Evolutionary conservation across 2,888 invertebrate species (phyloP).

Genomic region (Phengaris arion): DNA sequence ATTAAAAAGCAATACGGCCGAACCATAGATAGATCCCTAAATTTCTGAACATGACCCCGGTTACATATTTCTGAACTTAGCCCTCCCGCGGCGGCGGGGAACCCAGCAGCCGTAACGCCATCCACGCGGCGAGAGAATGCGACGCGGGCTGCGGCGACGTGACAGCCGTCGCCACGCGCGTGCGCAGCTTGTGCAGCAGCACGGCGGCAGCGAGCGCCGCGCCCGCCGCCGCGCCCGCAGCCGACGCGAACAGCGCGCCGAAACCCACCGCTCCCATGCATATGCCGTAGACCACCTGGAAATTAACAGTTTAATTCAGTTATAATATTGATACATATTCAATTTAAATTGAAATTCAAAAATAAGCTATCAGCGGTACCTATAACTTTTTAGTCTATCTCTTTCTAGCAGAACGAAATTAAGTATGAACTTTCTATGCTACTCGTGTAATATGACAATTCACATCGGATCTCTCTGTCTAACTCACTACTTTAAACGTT

Average conservation of each 20-base stretch:
- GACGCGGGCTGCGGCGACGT: constrained; percentile 76
- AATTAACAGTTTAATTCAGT: constrained; percentile 1
- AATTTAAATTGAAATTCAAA: no score
- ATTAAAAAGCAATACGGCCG: no score
- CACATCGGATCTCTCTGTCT: no score
- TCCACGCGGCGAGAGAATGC: constrained; percentile 86
- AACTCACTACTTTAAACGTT: no score
- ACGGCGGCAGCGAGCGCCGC: constrained; percentile 93
- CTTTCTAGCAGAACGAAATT: no score
- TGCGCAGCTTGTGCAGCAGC: constrained; percentile 88
- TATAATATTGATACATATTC: no score
- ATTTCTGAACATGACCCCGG: no score
- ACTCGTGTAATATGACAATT: no score
- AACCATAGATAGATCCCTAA: no score
- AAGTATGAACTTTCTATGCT: no score
- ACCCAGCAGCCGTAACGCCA: constrained; percentile 83
- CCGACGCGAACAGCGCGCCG: constrained; percentile 91
- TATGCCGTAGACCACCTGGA: constrained; percentile 90
- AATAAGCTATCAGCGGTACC: no score
- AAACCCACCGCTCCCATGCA: constrained; percentile 94
- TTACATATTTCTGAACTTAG: constrained; percentile 41
- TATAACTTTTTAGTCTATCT: no score
- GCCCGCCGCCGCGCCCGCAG: constrained; percentile 91
- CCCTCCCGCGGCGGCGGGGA: constrained; percentile 66
- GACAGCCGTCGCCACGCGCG: constrained; percentile 82